Evolutionary conservation across 2,888 invertebrate species (phyloP).

Genomic region (Callyntrura guangdongensis): DNA sequence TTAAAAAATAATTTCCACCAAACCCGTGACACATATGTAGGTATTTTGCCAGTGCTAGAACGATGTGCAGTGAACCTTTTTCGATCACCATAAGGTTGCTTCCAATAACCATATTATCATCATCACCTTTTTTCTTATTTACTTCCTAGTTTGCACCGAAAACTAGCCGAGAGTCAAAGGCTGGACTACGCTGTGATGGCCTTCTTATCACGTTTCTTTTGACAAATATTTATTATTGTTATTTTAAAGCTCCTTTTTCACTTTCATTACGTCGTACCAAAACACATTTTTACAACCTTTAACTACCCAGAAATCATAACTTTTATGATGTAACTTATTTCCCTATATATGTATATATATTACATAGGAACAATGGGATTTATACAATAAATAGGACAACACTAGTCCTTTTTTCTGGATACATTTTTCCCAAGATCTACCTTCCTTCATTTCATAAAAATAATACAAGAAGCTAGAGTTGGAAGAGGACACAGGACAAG

Average conservation of each 20-base stretch:
- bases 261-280: constrained; percentile 22
- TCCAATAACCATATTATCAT: not conserved
- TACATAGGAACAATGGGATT: constrained; percentile 48
- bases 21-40: not conserved
- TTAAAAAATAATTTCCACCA: too few relatives aligned
- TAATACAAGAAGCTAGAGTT: constrained; percentile 53
- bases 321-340: constrained; percentile 50
- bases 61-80: constrained; percentile 23
- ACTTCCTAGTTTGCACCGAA: not conserved
- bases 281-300: constrained; percentile 62
- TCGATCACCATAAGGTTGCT: constrained; percentile 25
- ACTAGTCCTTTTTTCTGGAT: constrained; percentile 66
- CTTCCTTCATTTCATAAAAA: constrained; percentile 63
- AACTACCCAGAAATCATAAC: constrained; percentile 61
- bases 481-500: constrained; percentile 61
- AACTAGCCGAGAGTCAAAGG: not conserved
- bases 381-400: constrained; percentile 55
- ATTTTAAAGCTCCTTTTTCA: constrained; percentile 58
- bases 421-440: constrained; percentile 65
- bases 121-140: constrained; percentile 6
- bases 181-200: not conserved
- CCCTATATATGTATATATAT: constrained; percentile 28
- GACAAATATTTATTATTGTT: constrained; percentile 42
- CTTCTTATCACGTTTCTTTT: constrained; percentile 7
- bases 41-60: not conserved